These are phyloP conservation scores for Cheilosia pagana DNA, from an alignment of 2,888 invertebrate species.

Conservation along the genomic window DNA sequence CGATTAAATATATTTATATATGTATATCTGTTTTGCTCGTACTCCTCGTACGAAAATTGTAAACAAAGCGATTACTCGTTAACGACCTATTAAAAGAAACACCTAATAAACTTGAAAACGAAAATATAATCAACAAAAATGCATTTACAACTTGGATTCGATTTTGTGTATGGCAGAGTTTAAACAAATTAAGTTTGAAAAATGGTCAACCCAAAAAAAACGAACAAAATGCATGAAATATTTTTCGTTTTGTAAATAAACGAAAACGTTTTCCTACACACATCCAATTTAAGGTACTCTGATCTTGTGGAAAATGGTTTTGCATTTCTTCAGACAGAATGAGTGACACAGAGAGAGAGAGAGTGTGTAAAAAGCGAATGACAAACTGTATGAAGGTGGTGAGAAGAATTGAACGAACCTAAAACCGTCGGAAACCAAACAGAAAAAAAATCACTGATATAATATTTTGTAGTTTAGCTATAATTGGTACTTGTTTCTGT, in stretches of 20 bases:
- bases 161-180: constrained; percentile 52
- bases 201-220: constrained; percentile 25
- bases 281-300: constrained; percentile 26
- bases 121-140: constrained; percentile 27
- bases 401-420: constrained; percentile 28
- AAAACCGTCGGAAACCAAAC: constrained; percentile 9
- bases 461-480: constrained; percentile 63
- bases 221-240: constrained; percentile 15
- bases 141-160: constrained; percentile 35
- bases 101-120: constrained; percentile 27
- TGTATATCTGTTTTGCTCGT: constrained; percentile 28
- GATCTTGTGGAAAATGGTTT: constrained; percentile 16
- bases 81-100: neutral
- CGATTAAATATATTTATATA: constrained; percentile 56
- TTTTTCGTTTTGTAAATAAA: constrained; percentile 54
- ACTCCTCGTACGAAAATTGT: constrained; percentile 10
- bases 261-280: constrained; percentile 11
- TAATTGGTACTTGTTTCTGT: constrained; percentile 71
- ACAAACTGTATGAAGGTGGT: too few relatives aligned
- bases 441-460: constrained; percentile 21
- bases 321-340: constrained; percentile 15
- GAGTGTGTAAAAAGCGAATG: constrained; percentile 27
- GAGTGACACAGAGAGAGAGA: neutral
- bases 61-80: neutral
- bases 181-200: constrained; percentile 19